Evolutionary conservation across 2,797 vertebrate species (phyloP), one percentile per base, ranked within the genome.

Genomic region (Sarcophilus harrisii): DNA sequence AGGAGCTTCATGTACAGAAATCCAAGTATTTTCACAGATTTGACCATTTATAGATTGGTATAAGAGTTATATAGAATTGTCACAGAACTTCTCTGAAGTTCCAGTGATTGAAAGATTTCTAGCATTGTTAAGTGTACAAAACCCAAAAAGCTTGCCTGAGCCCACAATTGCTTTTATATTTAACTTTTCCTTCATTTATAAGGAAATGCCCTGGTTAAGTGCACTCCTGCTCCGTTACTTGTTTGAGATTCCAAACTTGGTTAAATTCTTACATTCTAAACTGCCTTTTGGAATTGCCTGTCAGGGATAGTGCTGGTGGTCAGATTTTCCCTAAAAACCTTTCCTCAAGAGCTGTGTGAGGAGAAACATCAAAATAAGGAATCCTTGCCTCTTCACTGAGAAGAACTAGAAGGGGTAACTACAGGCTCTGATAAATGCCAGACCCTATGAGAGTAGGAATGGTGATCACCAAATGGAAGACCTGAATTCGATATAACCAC

Each of bases 221-320:
- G 38, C 38, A 49, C 73, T 49, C 73, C 38, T 27, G 21, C 38
- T 87, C 73, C 21, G 73, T 87, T 87, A 87, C 24, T 87, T 87
- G 38, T 87, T 49, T 0, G 16, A 3, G 6, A 90, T 13, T 58
- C n/a, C 10, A 0, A 38, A 92, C 81, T 81, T 91, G 49, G 94
- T 92, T 66, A 87, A 81, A 8, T 57, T 52, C 55, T 91, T 6
- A 62, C 58, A 52, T 93, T 93, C 58, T 55, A 60, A 96, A 81
- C 92, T 38, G 59, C 58, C 54, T 58, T 91, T 94, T 58, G 91
- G 94, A 92, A 73, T 54, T 57, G 5, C 38, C 32, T 90, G 32
- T 49, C 54, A 45, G 57, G 14, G 10, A 62, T 94, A 91, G 54
- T 11, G 54, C 45, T 59, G 62, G 55, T 30, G 28, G 4, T 1